Percentiles rank a stretch among this genome's conserved stretches.
Evolutionary conservation across 2,113 vertebrate species (phyloP).

Genomic region (Tupaia chinensis): DNA sequence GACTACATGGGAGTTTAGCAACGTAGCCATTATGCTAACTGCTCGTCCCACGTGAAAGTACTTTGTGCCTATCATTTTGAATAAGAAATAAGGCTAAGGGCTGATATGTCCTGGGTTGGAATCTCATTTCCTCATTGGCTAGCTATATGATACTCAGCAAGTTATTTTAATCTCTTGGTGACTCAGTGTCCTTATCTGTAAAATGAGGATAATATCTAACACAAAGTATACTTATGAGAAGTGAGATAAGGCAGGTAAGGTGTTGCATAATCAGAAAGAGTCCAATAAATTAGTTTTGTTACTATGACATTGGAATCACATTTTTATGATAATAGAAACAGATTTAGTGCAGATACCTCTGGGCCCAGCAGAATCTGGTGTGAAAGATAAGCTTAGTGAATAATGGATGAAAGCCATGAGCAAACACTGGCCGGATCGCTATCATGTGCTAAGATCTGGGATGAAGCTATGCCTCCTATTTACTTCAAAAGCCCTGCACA

Average conservation of each 20-base stretch:
- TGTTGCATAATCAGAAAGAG: neutral
- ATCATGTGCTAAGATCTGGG: neutral
- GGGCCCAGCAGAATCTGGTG: neutral
- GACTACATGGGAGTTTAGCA: too few relatives aligned
- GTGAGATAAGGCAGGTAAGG: neutral
- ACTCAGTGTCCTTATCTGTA: neutral
- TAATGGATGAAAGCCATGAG: neutral
- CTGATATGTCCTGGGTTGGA: neutral
- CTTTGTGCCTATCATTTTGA: neutral
- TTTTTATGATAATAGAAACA: neutral
- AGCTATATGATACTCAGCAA: neutral
- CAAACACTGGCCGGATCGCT: neutral
- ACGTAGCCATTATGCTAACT: too few relatives aligned
- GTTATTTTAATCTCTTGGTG: neutral
- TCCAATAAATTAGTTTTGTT: neutral
- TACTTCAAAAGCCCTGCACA: neutral
- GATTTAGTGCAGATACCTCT: neutral
- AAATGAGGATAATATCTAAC: neutral
- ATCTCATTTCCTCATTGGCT: neutral
- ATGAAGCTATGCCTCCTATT: neutral
- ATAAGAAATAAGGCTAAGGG: neutral
- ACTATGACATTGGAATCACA: neutral
- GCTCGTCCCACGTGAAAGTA: too few relatives aligned
- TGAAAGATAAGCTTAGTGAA: neutral
- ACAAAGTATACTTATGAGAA: neutral